A percentile compares a stretch with the other conserved stretches of the same genome.
Evolutionary conservation across 2,888 invertebrate species (phyloP).

Genomic region (Punctoribates punctum): DNA sequence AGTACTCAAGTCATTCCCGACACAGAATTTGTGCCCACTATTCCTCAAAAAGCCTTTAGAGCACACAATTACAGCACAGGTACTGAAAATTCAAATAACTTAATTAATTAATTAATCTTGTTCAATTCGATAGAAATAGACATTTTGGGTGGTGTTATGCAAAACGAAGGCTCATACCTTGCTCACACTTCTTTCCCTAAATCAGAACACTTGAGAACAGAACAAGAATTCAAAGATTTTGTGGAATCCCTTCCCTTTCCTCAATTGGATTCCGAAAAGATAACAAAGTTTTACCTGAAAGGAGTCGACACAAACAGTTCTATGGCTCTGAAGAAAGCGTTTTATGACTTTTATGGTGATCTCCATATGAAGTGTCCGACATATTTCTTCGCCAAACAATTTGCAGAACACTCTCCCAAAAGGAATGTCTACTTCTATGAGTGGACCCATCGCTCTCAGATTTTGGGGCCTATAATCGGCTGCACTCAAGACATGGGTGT

Average conservation of each 20-base stretch:
- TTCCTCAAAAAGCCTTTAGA: background rate
- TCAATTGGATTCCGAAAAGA: background rate
- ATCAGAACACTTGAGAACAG: no score
- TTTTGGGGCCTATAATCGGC: background rate
- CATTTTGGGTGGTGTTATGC: background rate
- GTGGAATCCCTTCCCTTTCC: background rate
- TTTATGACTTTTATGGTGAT: conserved; percentile 24
- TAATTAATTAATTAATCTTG: no score
- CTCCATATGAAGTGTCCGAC: background rate
- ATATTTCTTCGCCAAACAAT: conserved; percentile 36
- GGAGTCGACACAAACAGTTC: background rate
- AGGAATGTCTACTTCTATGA: background rate
- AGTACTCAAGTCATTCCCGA: background rate
- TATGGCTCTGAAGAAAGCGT: background rate
- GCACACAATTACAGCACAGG: background rate
- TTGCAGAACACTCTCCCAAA: background rate
- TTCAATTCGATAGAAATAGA: background rate
- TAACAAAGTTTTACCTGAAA: background rate
- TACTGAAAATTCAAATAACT: no score
- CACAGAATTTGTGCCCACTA: background rate
- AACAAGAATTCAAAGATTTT: background rate
- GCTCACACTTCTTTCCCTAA: background rate
- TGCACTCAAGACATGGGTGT: background rate
- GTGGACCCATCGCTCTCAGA: background rate
- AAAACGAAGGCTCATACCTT: background rate